Conservation (phyloP, 2,113 vertebrate genomes). For the Pontoporia blainvillei region DNA sequence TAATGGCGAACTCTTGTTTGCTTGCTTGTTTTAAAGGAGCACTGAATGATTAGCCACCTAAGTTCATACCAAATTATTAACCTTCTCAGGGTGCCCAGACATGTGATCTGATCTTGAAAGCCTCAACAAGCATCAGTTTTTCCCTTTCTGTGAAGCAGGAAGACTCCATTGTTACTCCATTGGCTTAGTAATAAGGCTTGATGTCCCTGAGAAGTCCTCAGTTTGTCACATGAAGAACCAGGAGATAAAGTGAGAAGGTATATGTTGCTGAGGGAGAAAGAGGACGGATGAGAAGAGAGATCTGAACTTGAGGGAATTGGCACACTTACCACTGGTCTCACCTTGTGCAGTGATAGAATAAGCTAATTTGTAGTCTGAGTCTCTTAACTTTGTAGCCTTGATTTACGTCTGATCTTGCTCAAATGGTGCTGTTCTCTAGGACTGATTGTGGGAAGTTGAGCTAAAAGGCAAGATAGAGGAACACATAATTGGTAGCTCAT, state of each 20-base stretch:
- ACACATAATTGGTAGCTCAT: not conserved
- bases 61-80: not conserved
- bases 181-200: not conserved
- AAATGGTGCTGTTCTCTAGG: not conserved
- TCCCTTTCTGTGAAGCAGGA: not conserved
- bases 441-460: not conserved
- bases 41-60: not conserved
- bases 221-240: not conserved
- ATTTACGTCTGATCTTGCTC: not conserved
- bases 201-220: not conserved
- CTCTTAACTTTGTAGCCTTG: not conserved
- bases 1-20: not conserved
- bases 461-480: constrained; percentile 3
- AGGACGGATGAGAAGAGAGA: not conserved
- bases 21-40: constrained; percentile 14
- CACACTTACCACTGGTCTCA: not conserved
- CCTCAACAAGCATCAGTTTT: not conserved
- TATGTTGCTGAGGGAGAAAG: not conserved
- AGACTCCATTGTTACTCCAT: not conserved
- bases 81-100: not conserved
- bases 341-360: accelerated
- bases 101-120: constrained; percentile 22
- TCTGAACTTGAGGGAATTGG: not conserved
- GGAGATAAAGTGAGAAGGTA: not conserved
- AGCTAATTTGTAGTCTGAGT: not conserved